Conservation (phyloP, 2,113 vertebrate species). For the Leptodactylus fuscus region DNA sequence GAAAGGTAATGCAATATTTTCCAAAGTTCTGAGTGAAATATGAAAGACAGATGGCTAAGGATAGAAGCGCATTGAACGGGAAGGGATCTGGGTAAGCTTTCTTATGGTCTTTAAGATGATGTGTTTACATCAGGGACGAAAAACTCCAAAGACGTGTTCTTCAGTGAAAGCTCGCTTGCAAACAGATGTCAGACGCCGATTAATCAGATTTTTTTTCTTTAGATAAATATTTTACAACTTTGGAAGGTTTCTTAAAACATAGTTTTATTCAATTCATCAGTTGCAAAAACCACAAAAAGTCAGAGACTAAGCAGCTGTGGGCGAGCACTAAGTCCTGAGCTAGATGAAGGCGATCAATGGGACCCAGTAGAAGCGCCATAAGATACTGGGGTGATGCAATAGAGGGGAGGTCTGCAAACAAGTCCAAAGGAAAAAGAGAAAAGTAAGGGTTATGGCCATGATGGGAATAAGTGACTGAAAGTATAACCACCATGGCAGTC, state of each 20-base stretch:
- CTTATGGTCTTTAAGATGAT: not conserved
- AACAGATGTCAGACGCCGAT: constrained; percentile 1
- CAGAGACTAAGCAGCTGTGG: not conserved
- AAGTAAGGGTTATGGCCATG: too few relatives aligned
- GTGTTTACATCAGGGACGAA: not conserved
- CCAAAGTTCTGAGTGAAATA: not conserved
- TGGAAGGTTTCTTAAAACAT: not conserved
- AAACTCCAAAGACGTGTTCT: not conserved
- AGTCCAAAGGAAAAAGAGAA: too few relatives aligned
- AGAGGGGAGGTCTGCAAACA: too few relatives aligned
- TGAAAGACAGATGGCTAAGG: constrained; percentile 12
- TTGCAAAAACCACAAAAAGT: not conserved
- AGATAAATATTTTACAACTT: not conserved
- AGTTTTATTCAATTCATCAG: not conserved
- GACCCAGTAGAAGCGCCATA: too few relatives aligned
- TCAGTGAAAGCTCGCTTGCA: constrained; percentile 9
- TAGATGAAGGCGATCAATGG: not conserved
- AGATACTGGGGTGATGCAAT: too few relatives aligned
- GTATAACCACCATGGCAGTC: too few relatives aligned
- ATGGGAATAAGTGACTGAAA: too few relatives aligned
- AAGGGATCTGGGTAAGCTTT: not conserved
- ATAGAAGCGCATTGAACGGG: not conserved
- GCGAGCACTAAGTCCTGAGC: not conserved
- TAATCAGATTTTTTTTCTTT: constrained; percentile 5
- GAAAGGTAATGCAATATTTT: not conserved